These are phyloP conservation scores for Epirrhoe tristata DNA, from an alignment of 2,888 invertebrate genomes.

Conservation along the genomic window DNA sequence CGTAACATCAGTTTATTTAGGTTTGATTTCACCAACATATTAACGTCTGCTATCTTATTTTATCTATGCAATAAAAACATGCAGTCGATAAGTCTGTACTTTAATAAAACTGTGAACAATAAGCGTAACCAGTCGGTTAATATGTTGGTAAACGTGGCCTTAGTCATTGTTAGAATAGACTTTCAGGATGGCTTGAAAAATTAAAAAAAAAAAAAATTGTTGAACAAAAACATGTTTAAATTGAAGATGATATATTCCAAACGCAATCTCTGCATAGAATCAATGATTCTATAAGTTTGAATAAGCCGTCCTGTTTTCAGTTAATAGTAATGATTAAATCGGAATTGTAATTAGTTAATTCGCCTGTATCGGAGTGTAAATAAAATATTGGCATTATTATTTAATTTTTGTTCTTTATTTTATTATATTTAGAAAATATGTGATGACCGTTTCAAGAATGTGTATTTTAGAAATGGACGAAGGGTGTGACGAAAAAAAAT, in stretches of 20 bases:
- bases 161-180: conserved; percentile 12
- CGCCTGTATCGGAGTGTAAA: conserved; percentile 63
- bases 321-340: conserved; percentile 35
- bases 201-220: background rate
- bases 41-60: background rate
- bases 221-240: background rate
- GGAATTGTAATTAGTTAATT: conserved; percentile 43
- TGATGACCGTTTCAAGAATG: background rate
- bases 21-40: conserved; percentile 7
- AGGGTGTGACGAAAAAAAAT: no score
- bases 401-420: conserved; percentile 43
- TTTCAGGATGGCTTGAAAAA: conserved; percentile 18
- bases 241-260: background rate
- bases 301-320: conserved; percentile 27
- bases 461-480: background rate
- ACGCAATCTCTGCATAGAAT: background rate
- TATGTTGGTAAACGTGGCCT: conserved; percentile 7
- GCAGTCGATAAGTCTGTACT: no score
- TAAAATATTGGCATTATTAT: conserved; percentile 68
- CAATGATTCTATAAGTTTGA: conserved; percentile 9
- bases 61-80: background rate
- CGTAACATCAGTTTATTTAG: background rate
- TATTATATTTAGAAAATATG: background rate
- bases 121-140: conserved; percentile 4
- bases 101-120: background rate